Base-by-base conservation (phyloP, 2,113 vertebrate genomes). In the Oncorhynchus tshawytscha region DNA sequence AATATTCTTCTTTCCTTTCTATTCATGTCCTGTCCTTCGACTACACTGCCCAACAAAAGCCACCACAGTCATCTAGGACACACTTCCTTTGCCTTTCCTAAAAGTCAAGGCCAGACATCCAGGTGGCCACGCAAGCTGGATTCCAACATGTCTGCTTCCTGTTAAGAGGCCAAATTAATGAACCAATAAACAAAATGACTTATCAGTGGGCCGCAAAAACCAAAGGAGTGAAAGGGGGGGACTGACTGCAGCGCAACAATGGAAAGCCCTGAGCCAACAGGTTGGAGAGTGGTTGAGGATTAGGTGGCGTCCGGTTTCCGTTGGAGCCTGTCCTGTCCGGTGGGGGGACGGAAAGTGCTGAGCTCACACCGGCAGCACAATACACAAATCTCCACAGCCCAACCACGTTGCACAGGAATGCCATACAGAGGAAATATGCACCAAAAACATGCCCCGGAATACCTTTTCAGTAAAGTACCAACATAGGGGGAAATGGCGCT, bases 281-380 rank as follows among this genome's bases (percentile, higher is more conserved):
- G 88, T 88, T 83, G 82, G 87, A 84, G 90, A 90, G 90, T 90
- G 90, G 91, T 78, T 11, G 72, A 83, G 88, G 91, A 93, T 92
- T 94, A 93, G 88, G 84, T 86, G 90, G 90, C 91, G 91, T 93
- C 92, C 90, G 89, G 92, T 91, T 93, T 94, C 92, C 91, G 89
- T 88, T 86, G 81, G 48, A 79, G 81, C 82, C 86, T 73, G 87
- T 92, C 89, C 90, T 91, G 91, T 92, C 89, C 84, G 81, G 82
- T 31, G 76, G 59, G 74, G 78, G 74, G 77, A 82, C 89, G 90
- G 89, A 91, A 92, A 93, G 85, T 92, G 92, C 92, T 94, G 91
- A 93, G 79, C 90, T 92, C 88, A 92, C 90, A 84, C 80, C 84
- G 81, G 78, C 86, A 81, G 71, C 81, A 92, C 88, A 93, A 94